Percentiles rank a stretch among this genome's conserved stretches.
Conservation (phyloP, 2,113 vertebrate species). For the Macheiramphus alcinus region DNA sequence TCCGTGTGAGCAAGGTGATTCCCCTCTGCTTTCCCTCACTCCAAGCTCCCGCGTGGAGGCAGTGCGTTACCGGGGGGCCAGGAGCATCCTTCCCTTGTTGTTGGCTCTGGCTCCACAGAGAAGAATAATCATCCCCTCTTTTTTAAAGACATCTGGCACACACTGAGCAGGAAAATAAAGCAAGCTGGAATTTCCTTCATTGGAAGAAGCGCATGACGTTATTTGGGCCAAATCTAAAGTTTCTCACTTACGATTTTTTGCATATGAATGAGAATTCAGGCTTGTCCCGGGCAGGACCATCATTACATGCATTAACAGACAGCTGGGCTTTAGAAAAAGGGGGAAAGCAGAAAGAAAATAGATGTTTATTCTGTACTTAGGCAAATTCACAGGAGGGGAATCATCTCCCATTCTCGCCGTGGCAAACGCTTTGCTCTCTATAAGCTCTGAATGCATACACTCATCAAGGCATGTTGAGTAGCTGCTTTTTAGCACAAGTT, state of each 20-base stretch:
- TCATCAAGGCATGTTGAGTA: slow-evolving; percentile 62
- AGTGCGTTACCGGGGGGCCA: fast-evolving
- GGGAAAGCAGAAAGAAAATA: slow-evolving; percentile 65
- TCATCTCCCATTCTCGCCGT: slow-evolving; percentile 63
- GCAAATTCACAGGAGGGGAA: slow-evolving; percentile 64
- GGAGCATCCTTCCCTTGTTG: neutral
- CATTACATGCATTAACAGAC: slow-evolving; percentile 75
- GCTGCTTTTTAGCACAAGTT: slow-evolving; percentile 64
- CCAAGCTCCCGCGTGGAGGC: fast-evolving
- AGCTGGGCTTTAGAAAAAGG: slow-evolving; percentile 75
- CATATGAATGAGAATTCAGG: slow-evolving; percentile 70
- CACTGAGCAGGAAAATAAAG: neutral
- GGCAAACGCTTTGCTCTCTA: slow-evolving; percentile 48
- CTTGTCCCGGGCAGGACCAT: slow-evolving; percentile 51
- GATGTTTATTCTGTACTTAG: slow-evolving; percentile 67
- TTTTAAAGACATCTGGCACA: neutral
- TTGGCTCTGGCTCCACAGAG: neutral
- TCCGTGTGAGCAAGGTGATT: neutral
- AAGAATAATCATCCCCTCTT: neutral
- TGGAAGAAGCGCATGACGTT: neutral
- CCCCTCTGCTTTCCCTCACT: neutral
- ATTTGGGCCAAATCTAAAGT: slow-evolving; percentile 58
- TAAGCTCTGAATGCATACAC: slow-evolving; percentile 60
- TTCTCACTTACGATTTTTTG: slow-evolving; percentile 17
- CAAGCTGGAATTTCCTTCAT: slow-evolving; percentile 31